phyloP scores from a whole-genome alignment of 2,888 invertebrate genomes.

The Saturnia japonica region DNA sequence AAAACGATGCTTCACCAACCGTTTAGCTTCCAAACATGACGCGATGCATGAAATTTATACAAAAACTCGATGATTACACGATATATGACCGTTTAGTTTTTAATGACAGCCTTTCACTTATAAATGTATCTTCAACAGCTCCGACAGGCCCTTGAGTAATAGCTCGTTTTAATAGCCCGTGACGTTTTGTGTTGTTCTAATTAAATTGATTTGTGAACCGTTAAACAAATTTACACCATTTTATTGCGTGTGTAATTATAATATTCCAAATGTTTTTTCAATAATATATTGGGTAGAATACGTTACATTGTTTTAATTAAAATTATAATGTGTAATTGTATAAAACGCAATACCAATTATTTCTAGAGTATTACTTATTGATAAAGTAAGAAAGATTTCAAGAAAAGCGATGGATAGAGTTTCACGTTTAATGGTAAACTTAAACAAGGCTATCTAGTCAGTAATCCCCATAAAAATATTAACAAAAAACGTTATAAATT shows the following conservation, averaged over 20 bases:
- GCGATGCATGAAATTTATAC: slow-evolving; percentile 63
- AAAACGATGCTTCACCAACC: slow-evolving; percentile 23
- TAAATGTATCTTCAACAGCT: slow-evolving; percentile 47
- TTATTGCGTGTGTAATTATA: slow-evolving; percentile 5
- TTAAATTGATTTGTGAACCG: slow-evolving; percentile 30
- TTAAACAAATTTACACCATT: slow-evolving; percentile 26
- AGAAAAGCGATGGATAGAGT: too few relatives aligned
- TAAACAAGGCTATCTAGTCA: too few relatives aligned
- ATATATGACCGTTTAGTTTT: slow-evolving; percentile 38
- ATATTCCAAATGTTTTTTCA: neutral
- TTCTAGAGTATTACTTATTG: too few relatives aligned
- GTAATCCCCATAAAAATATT: too few relatives aligned
- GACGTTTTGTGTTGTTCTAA: slow-evolving; percentile 42
- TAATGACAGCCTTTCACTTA: slow-evolving; percentile 45
- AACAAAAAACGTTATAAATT: too few relatives aligned
- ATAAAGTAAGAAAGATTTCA: too few relatives aligned
- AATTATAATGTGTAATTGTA: too few relatives aligned
- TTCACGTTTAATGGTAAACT: too few relatives aligned
- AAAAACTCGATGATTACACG: slow-evolving; percentile 57
- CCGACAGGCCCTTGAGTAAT: slow-evolving; percentile 44
- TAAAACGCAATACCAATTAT: too few relatives aligned
- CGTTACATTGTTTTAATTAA: too few relatives aligned
- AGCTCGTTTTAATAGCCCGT: slow-evolving; percentile 48
- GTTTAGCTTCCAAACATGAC: slow-evolving; percentile 36
- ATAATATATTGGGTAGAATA: too few relatives aligned